Evolutionary conservation across 2,797 vertebrate genomes (phyloP).

Genomic region (Anniella stebbinsi): DNA sequence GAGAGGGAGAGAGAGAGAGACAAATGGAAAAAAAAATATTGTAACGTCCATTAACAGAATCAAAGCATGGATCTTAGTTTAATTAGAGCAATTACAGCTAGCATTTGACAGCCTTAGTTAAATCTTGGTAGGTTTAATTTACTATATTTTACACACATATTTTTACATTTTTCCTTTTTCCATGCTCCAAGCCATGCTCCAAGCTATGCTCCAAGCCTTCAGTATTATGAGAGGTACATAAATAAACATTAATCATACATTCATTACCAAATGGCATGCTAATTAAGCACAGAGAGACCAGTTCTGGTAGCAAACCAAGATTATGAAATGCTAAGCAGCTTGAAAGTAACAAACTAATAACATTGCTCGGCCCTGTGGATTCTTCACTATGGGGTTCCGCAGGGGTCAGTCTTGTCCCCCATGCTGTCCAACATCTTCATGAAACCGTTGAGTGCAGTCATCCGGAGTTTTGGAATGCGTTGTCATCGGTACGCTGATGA

Average conservation of each 20-base stretch:
- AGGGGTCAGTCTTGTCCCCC: too few species aligned
- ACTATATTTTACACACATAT: neutral
- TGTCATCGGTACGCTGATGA: too few species aligned
- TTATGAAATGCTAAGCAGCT: slow-evolving; percentile 32
- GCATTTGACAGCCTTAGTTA: neutral
- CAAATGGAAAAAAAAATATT: neutral
- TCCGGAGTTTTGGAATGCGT: too few species aligned
- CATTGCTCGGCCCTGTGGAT: too few species aligned
- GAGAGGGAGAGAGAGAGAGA: neutral
- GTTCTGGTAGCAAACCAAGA: neutral
- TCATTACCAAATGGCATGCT: slow-evolving; percentile 18
- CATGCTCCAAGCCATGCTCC: neutral
- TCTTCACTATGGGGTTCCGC: too few species aligned
- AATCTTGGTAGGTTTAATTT: neutral
- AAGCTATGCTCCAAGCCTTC: neutral
- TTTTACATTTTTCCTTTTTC: neutral
- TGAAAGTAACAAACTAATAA: slow-evolving; percentile 2
- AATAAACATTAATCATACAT: slow-evolving; percentile 15
- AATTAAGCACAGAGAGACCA: neutral
- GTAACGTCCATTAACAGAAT: neutral
- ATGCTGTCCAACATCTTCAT: too few species aligned
- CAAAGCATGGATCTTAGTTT: neutral
- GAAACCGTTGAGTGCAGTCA: too few species aligned
- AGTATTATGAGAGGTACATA: neutral
- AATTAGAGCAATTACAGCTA: neutral